phyloP scores from a whole-genome alignment of 2,888 invertebrate species.

The Trisateles emortualis region DNA sequence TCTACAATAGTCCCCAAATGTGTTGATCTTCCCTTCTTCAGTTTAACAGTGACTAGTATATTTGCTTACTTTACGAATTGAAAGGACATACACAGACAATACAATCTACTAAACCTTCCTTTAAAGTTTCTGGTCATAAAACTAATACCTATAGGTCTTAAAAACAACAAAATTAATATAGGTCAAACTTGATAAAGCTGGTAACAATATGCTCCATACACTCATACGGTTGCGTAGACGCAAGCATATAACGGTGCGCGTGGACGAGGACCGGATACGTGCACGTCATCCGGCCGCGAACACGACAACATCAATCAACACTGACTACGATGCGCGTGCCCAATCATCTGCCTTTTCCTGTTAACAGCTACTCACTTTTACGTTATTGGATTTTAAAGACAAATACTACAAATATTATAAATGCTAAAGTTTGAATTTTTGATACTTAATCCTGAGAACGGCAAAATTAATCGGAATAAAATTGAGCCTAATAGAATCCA shows the following conservation, averaged over 20 bases:
- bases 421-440: not conserved
- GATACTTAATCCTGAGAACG: too few species aligned
- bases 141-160: too few species aligned
- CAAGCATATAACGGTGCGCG: constrained; percentile 48
- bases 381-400: not conserved
- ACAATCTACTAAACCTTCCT: too few species aligned
- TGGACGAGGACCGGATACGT: constrained; percentile 44
- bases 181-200: not conserved
- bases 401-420: too few species aligned
- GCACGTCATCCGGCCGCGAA: constrained; percentile 46
- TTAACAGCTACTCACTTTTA: constrained; percentile 25
- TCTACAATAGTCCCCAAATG: too few species aligned
- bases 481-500: too few species aligned
- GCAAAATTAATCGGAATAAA: too few species aligned
- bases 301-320: constrained; percentile 50
- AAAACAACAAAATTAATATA: not conserved
- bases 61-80: too few species aligned
- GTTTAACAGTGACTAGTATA: too few species aligned
- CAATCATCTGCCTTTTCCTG: constrained; percentile 46
- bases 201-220: not conserved
- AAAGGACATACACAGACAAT: too few species aligned
- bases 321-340: constrained; percentile 45
- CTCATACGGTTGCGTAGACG: constrained; percentile 38
- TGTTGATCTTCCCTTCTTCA: too few species aligned
- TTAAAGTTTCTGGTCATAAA: too few species aligned